Base-by-base conservation (phyloP, 2,888 invertebrate genomes). In the Limenitis camilla region DNA sequence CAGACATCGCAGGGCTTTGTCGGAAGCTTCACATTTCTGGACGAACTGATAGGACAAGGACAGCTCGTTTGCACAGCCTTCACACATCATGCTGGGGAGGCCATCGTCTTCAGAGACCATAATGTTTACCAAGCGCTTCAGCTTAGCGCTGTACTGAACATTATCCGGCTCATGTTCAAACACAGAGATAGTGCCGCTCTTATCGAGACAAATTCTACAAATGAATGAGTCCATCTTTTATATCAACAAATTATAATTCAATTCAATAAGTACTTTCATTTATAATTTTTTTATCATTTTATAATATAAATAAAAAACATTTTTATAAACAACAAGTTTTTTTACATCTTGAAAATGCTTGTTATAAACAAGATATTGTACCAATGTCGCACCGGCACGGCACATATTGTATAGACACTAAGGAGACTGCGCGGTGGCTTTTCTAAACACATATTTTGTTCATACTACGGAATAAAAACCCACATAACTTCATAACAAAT, bases 161-260 rank as follows among this genome's bases (percentile, higher is more conserved):
- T 72, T 74, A 36, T 75, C 74, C 32, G 47, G 39, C 30, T 74
- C 69, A 49, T 60, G 65, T 31, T 72, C 71, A 59, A 83, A 86
- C 49, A 87, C 51, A 1, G 78, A 78, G 44, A 77, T 68, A 1
- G 69, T 67, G 4, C 77, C 83, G 1, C 71, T 68, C 61, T 72
- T 74, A 31, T 70, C 68, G 6, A 85, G 74, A 61, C 86, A 87
- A 58, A 83, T 68, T 49, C 86, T 74, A 62, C 86, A 87, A 45
- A 81, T 53, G 43, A 64, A 49, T 0, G 57, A 53, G 31, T 61
- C 60, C 60, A 61, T 61, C 38, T 33, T 40, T 45, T 6, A 27
- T 31, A 30, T 52, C n/a, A 36, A 5, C 1, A 28, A 11, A 28
- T 36, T 7, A 29, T 28, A 44, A 36, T 27, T 28, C 4, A 7